Evolutionary conservation across 2,888 invertebrate genomes (phyloP).

Genomic region (Dryobotodes eremita): DNA sequence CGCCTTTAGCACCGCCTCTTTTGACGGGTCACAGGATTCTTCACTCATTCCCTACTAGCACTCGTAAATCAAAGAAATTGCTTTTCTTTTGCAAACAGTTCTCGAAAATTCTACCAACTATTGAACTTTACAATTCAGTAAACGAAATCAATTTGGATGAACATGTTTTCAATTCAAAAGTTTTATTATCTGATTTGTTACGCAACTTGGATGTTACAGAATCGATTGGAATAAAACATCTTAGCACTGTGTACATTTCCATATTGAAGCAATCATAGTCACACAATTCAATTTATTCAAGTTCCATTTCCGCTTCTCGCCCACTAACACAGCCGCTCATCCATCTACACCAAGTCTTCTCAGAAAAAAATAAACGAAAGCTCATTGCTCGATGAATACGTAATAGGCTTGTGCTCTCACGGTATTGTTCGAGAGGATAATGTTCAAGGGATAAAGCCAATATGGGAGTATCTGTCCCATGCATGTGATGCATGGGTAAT

Average conservation of each 20-base stretch:
- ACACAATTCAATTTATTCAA: constrained; percentile 86
- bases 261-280: constrained; percentile 82
- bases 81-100: constrained; percentile 34
- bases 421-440: constrained; percentile 71
- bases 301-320: constrained; percentile 82
- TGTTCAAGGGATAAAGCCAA: constrained; percentile 63
- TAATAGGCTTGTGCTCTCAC: constrained; percentile 76
- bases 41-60: constrained; percentile 55
- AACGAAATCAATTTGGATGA: constrained; percentile 12
- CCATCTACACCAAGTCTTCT: constrained; percentile 76
- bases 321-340: constrained; percentile 79
- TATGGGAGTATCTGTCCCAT: constrained; percentile 60
- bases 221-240: constrained; percentile 73
- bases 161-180: constrained; percentile 24
- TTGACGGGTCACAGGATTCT: constrained; percentile 75
- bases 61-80: constrained; percentile 58
- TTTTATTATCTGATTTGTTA: constrained; percentile 36
- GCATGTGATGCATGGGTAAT: constrained; percentile 38
- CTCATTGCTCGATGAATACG: constrained; percentile 81
- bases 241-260: constrained; percentile 76
- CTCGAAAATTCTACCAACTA: neutral
- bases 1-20: constrained; percentile 80
- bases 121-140: constrained; percentile 4
- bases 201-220: constrained; percentile 18
- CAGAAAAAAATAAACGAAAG: constrained; percentile 82